Conservation (phyloP, 2,888 invertebrate species). For the Rhopalosiphum nymphaeae region DNA sequence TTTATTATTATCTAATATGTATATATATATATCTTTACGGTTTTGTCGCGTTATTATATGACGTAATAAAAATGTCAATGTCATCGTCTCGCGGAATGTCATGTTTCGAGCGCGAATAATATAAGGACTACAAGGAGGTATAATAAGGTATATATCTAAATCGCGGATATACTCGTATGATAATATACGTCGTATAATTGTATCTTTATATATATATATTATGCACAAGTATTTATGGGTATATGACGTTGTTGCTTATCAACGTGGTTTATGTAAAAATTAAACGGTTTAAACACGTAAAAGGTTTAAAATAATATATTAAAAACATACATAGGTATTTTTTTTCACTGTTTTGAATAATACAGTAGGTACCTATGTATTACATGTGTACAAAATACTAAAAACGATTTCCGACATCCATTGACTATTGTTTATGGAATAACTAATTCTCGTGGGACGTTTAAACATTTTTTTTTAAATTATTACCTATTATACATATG, state of each 20-base stretch:
- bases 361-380: background rate
- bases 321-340: background rate
- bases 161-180: background rate
- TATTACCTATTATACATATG: background rate
- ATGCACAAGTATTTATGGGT: background rate
- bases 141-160: background rate
- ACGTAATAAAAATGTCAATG: conserved; percentile 35
- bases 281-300: background rate
- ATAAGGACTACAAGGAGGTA: background rate
- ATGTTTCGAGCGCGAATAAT: conserved; percentile 3
- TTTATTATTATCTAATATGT: too few species aligned
- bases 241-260: background rate
- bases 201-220: background rate
- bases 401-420: background rate
- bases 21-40: background rate
- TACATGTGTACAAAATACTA: background rate
- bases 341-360: background rate
- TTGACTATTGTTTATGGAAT: background rate
- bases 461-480: background rate
- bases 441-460: background rate
- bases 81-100: conserved; percentile 20
- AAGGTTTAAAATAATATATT: background rate
- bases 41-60: conserved; percentile 18
- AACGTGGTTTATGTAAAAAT: background rate
- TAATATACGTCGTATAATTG: background rate